Evolutionary conservation across 1,140 invertebrate species (phyloP), one percentile per base, ranked within the genome.

Genomic region (Brachionus manjavacas): DNA sequence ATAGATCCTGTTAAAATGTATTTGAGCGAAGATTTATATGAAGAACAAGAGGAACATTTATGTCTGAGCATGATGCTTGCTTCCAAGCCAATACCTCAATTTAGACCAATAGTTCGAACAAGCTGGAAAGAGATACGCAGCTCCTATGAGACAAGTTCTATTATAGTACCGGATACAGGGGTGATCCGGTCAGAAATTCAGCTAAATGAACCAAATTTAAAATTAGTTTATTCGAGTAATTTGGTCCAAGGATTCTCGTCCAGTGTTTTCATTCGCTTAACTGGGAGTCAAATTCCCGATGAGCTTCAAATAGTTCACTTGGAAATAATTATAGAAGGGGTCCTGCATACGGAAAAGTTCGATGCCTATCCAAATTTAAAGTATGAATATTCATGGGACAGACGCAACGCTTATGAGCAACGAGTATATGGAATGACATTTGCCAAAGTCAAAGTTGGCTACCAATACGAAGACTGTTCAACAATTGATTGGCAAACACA

Each of bases 361-460:
- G 96, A 98, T 89, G 96, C 96, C 0, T 96, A 98, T 89, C 94
- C 95, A 0, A 94, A 96, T 88, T 91, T 99, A 35, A 95, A 94
- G 55, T 96, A 97, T 89, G 95, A 94, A 0, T 98, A 96, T 88
- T 94, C 95, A 0, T 98, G 97, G 97, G 96, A 97, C 88, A 96
- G 97, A 88, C 91, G 95, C 79, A 98, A 99, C 89, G 95, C 97
- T 25, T 98, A 98, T 89, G 95, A 96, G 87, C 96, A 98, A 90
- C 97, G 97, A 90, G 96, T 98, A 0, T 91, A 90, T 85, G 91
- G 90, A 16, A 88, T 91, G 39, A 89, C 90, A 0, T 88, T 87
- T 49, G 91, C 89, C 14, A 89, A 87, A 87, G 89, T 89, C 90
- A 86, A 85, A 84, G 95, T 98, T 14, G 96, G 96, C 0, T 98